phyloP scores from a whole-genome alignment of 1,140 invertebrate species.

The Whitmania pigra region DNA sequence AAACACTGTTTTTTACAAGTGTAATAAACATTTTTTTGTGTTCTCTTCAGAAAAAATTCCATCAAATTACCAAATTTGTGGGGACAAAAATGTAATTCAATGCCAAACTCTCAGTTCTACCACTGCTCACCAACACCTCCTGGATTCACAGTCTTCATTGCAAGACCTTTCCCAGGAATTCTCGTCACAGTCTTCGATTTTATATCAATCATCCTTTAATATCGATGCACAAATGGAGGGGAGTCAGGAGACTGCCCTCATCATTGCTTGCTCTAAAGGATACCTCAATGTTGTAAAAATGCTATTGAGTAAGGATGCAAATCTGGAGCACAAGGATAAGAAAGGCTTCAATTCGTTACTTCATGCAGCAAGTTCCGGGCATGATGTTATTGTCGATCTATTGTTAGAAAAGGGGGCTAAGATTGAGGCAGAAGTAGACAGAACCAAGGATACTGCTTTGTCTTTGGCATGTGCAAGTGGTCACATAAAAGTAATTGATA shows the following conservation, averaged over 20 bases:
- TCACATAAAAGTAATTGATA: constrained; percentile 86
- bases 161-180: too few species aligned
- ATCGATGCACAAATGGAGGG: constrained; percentile 86
- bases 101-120: too few species aligned
- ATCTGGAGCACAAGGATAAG: constrained; percentile 95
- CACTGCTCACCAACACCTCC: too few species aligned
- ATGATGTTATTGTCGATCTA: constrained; percentile 84
- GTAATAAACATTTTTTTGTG: too few species aligned
- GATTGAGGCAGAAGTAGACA: constrained; percentile 92
- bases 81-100: too few species aligned
- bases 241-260: constrained; percentile 94
- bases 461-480: constrained; percentile 94
- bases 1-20: too few species aligned
- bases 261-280: constrained; percentile 87
- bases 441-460: constrained; percentile 94
- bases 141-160: too few species aligned
- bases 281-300: constrained; percentile 88
- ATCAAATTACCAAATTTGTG: too few species aligned
- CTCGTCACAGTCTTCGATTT: too few species aligned
- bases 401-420: constrained; percentile 81
- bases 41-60: too few species aligned
- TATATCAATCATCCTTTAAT: constrained; percentile 4
- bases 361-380: constrained; percentile 87
- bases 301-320: constrained; percentile 71
- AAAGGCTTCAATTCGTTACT: constrained; percentile 93